Evolutionary conservation across 1,140 invertebrate species (phyloP).

Genomic region (Steinernema feltiae): DNA sequence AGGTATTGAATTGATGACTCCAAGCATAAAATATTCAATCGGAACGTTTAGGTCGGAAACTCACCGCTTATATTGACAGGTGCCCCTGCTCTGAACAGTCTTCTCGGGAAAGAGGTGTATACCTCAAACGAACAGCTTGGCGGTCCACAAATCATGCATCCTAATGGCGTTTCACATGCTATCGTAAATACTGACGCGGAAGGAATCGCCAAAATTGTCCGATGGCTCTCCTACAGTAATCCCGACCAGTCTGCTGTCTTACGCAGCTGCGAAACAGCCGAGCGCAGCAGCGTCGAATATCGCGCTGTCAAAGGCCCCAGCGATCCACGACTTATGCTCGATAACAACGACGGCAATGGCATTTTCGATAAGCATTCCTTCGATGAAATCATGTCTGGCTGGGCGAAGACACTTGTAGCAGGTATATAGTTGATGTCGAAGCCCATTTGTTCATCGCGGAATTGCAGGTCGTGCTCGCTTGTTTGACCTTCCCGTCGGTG

Average conservation of each 20-base stretch:
- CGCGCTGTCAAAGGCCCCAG: constrained; percentile 83
- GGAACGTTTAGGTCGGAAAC: constrained; percentile 70
- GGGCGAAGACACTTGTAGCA: constrained; percentile 90
- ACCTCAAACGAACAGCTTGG: constrained; percentile 96
- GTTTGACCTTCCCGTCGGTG: constrained; percentile 91
- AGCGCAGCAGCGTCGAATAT: constrained; percentile 21
- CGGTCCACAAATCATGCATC: constrained; percentile 92
- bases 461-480: constrained; percentile 73
- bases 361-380: constrained; percentile 87
- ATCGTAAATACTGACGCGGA: constrained; percentile 83
- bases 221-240: constrained; percentile 65
- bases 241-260: neutral
- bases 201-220: constrained; percentile 79
- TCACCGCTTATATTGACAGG: constrained; percentile 98
- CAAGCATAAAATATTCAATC: constrained; percentile 9
- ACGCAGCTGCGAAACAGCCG: constrained; percentile 1
- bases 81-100: constrained; percentile 86
- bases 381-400: constrained; percentile 87
- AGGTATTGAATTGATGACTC: constrained; percentile 63
- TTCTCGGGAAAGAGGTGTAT: constrained; percentile 80
- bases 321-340: constrained; percentile 84
- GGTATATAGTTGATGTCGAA: constrained; percentile 57
- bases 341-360: constrained; percentile 67
- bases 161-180: constrained; percentile 89
- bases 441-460: neutral